Percentiles rank a stretch among this genome's conserved stretches.
Evolutionary conservation across 2,113 vertebrate species (phyloP).

Genomic region (Callipepla squamata): DNA sequence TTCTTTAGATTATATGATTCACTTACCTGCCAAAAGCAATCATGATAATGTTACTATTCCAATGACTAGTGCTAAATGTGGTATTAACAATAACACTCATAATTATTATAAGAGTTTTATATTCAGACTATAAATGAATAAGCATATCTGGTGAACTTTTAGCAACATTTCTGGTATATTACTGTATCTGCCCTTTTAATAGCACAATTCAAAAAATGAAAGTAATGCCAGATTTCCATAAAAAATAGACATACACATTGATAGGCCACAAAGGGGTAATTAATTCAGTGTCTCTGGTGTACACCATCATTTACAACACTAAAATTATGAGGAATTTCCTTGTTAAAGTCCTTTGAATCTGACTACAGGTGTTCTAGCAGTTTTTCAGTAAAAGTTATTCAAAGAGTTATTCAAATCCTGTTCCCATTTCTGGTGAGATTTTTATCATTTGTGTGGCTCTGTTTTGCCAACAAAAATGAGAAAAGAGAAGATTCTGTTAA

Average conservation of each 20-base stretch:
- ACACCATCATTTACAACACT: constrained; percentile 1
- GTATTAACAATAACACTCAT: background rate
- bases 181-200: background rate
- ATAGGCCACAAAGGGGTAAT: constrained; percentile 50
- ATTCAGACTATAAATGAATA: background rate
- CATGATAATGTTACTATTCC: background rate
- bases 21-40: constrained; percentile 15
- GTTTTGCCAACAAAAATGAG: constrained; percentile 74
- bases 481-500: constrained; percentile 72
- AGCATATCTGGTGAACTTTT: background rate
- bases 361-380: constrained; percentile 58
- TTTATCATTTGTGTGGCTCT: constrained; percentile 58
- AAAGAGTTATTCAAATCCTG: constrained; percentile 38
- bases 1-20: constrained; percentile 5
- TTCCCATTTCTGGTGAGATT: constrained; percentile 59
- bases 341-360: constrained; percentile 49
- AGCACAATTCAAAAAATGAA: constrained; percentile 6
- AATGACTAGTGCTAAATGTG: background rate
- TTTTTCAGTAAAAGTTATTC: background rate
- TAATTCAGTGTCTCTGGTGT: constrained; percentile 42
- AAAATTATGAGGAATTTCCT: constrained; percentile 42
- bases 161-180: background rate
- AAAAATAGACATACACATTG: constrained; percentile 5
- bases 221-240: constrained; percentile 35
- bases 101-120: background rate